These are phyloP conservation scores for Chloroceryle aenea DNA, from an alignment of 2,113 vertebrate species.

Conservation along the genomic window DNA sequence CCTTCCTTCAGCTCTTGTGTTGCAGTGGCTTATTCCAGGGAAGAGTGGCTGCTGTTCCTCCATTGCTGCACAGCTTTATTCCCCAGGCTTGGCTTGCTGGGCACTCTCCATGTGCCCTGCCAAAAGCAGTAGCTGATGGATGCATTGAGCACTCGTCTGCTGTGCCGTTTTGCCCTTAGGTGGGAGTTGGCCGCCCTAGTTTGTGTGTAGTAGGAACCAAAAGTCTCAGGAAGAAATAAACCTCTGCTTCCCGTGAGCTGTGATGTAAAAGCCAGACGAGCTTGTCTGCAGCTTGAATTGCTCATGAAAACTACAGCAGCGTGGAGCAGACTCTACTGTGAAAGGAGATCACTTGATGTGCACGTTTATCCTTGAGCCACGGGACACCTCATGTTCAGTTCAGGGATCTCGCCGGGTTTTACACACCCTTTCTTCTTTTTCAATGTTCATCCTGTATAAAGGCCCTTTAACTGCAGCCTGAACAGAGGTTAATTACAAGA, in stretches of 20 bases:
- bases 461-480: neutral
- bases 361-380: neutral
- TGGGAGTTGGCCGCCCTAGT: neutral
- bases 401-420: constrained; percentile 2
- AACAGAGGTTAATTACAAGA: neutral
- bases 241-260: neutral
- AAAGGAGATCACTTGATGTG: neutral
- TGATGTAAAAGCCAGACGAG: neutral
- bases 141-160: neutral
- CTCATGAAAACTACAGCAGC: neutral
- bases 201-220: neutral
- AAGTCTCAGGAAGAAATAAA: constrained; percentile 16
- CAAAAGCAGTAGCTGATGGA: neutral
- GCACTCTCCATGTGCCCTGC: neutral
- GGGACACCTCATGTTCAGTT: neutral
- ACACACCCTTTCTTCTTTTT: neutral
- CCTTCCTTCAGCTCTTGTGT: neutral
- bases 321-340: neutral
- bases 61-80: neutral
- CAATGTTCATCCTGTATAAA: neutral
- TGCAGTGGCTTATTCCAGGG: neutral
- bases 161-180: neutral
- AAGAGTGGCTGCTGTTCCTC: neutral
- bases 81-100: neutral
- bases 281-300: neutral